phyloP scores from a whole-genome alignment of 2,888 invertebrate species.

The Hirtodrosophila trivittata region DNA sequence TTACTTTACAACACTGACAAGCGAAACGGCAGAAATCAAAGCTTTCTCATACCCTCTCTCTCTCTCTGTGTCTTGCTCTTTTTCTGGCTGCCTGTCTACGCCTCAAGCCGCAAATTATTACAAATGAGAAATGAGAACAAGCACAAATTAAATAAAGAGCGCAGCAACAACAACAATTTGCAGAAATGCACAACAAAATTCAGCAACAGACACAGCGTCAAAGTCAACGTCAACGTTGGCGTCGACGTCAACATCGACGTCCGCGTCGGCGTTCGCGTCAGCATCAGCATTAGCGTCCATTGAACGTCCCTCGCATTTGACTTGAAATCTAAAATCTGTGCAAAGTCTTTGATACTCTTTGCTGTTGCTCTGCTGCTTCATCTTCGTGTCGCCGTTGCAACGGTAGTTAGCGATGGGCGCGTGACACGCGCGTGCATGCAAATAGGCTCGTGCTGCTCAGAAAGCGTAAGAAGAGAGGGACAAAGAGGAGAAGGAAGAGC shows the following conservation, averaged over 20 bases:
- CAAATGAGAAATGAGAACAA: slow-evolving; percentile 51
- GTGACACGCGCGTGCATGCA: not conserved
- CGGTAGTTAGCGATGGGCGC: not conserved
- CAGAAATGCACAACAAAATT: slow-evolving; percentile 5
- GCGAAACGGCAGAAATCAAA: slow-evolving; percentile 12
- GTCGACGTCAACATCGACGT: not conserved
- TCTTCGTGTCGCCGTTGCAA: slow-evolving; percentile 4
- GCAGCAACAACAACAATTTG: slow-evolving; percentile 24
- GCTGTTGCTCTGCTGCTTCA: too few species aligned
- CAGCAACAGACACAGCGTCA: not conserved
- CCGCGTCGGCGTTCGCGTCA: not conserved
- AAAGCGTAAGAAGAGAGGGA: too few species aligned
- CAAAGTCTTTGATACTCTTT: slow-evolving; percentile 11
- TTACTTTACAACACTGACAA: slow-evolving; percentile 19
- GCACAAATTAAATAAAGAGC: slow-evolving; percentile 65
- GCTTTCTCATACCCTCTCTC: slow-evolving; percentile 5
- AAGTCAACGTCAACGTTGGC: slow-evolving; percentile 1
- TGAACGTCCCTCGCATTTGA: slow-evolving; percentile 12
- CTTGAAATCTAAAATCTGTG: slow-evolving; percentile 39
- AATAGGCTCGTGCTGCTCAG: too few species aligned
- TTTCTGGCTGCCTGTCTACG: not conserved
- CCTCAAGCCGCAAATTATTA: slow-evolving; percentile 48
- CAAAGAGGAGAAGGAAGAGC: too few species aligned
- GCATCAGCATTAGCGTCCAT: not conserved
- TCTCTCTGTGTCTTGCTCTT: slow-evolving; percentile 12